Conservation (phyloP, 2,113 vertebrate genomes). For the Callopanchax toddi region DNA sequence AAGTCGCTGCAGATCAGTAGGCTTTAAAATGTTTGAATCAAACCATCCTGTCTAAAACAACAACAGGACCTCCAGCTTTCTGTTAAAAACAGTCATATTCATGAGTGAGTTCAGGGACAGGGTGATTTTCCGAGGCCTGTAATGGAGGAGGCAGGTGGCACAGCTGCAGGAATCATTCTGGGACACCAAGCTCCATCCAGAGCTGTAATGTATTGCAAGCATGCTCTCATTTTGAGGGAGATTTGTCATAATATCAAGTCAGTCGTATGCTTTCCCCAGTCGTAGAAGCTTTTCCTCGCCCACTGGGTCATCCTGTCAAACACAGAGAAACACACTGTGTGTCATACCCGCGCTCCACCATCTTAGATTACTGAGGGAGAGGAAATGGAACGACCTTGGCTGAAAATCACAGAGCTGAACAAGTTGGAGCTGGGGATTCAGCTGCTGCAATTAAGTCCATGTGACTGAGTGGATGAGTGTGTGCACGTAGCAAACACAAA, state of each 20-base stretch:
- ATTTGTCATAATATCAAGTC: conserved; percentile 74
- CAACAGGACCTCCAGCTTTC: neutral
- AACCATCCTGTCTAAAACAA: no score
- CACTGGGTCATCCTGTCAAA: conserved; percentile 73
- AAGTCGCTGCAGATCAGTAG: no score
- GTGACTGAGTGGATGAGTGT: conserved; percentile 1
- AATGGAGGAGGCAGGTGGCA: conserved; percentile 50
- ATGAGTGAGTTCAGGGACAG: conserved; percentile 9
- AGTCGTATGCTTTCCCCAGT: conserved; percentile 57
- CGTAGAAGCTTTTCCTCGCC: conserved; percentile 56
- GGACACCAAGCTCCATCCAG: conserved; percentile 45
- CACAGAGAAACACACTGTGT: conserved; percentile 53
- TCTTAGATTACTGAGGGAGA: conserved; percentile 34
- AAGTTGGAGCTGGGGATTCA: conserved; percentile 20
- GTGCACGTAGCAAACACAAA: conserved; percentile 15
- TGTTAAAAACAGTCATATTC: conserved; percentile 9
- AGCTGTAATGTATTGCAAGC: conserved; percentile 63
- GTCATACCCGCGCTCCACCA: conserved; percentile 53
- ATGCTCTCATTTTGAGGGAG: conserved; percentile 67
- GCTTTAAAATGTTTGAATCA: no score
- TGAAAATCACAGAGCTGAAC: conserved; percentile 46
- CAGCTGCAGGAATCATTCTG: conserved; percentile 59
- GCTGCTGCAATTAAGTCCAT: conserved; percentile 6
- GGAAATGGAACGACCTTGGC: conserved; percentile 40
- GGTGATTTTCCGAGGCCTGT: conserved; percentile 43